Percentiles rank a stretch among this genome's conserved stretches.
Conservation (phyloP, 2,113 vertebrate genomes). For the Aptenodytes patagonicus region DNA sequence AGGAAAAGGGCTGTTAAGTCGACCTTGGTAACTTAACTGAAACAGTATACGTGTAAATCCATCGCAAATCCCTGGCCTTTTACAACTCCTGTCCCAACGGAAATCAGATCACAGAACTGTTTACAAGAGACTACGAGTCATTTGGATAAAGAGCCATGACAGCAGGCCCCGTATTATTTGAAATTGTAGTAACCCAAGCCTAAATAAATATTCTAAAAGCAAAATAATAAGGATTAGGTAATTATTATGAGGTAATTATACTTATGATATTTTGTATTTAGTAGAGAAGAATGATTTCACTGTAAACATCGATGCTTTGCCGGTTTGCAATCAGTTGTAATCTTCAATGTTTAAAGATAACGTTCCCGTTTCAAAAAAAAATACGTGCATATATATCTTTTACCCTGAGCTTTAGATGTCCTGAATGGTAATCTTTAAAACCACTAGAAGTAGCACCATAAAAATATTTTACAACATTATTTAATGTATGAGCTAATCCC, state of each 20-base stretch:
- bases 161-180: slow-evolving; percentile 74
- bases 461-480: slow-evolving; percentile 19
- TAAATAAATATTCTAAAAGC: slow-evolving; percentile 79
- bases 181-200: slow-evolving; percentile 83
- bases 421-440: slow-evolving; percentile 33
- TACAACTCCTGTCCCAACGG: slow-evolving; percentile 82
- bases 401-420: slow-evolving; percentile 33
- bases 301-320: slow-evolving; percentile 39
- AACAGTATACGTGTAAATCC: slow-evolving; percentile 98
- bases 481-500: slow-evolving; percentile 51
- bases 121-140: slow-evolving; percentile 87
- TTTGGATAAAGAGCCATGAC: slow-evolving; percentile 86
- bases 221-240: slow-evolving; percentile 80
- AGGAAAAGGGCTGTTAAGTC: slow-evolving; percentile 80
- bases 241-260: slow-evolving; percentile 77
- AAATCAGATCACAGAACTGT: slow-evolving; percentile 90
- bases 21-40: slow-evolving; percentile 89
- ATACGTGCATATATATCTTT: background rate
- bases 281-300: slow-evolving; percentile 54
- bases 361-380: slow-evolving; percentile 21
- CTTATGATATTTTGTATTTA: slow-evolving; percentile 73
- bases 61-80: slow-evolving; percentile 86
- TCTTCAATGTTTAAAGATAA: slow-evolving; percentile 64
- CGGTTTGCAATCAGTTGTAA: slow-evolving; percentile 54
- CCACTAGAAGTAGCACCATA: background rate